Base-by-base conservation (phyloP, 2,797 vertebrate genomes). In the Xerus rutilus region DNA sequence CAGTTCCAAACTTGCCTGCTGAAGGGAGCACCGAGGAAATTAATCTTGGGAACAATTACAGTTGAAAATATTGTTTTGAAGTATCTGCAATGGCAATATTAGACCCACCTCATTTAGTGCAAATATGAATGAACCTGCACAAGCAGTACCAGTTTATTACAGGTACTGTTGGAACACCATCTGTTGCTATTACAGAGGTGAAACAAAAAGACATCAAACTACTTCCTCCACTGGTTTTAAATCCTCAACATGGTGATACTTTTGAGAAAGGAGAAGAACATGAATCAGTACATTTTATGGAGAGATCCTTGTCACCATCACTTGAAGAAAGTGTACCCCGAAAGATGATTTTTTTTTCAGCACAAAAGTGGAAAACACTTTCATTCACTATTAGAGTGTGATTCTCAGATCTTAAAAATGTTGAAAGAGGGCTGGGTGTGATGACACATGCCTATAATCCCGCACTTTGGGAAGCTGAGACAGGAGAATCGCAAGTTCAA, bases 221-320 rank as follows among this genome's bases (percentile, higher is more conserved):
- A 49, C 8, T 12, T 49, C 47, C 47, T 49, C 47, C 47, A 49
- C 47, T 49, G 17, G 52, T 13, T 6, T 96, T 99, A 76, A 98
- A 98, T 97, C 96, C 98, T 70, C 98, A 99, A 69, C 97, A 98
- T 97, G 98, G 98, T 98, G 89, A 98, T 69, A 96, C 57, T 83
- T 98, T 99, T 77, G 99, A 98, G 30, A 98, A 99, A 86, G 99
- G 99, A 78, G 99, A 99, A 74, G 98, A 99, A 57, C 98, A 99
- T 85, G 99, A 99, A 78, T 98, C 99, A 81, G 98, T 99, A 67
- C 99, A 98, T 12, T 98, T 99, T 93, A 99, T 99, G 85, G 99
- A 99, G 18, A 98, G 98, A 84, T 99, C 99, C 92, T 98, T 99
- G 83, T 99, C 99, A 69, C 99, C 99, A 0, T 99, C 99, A 32